These are phyloP conservation scores for Dicycla oo DNA, from an alignment of 2,888 invertebrate genomes.

Conservation along the genomic window DNA sequence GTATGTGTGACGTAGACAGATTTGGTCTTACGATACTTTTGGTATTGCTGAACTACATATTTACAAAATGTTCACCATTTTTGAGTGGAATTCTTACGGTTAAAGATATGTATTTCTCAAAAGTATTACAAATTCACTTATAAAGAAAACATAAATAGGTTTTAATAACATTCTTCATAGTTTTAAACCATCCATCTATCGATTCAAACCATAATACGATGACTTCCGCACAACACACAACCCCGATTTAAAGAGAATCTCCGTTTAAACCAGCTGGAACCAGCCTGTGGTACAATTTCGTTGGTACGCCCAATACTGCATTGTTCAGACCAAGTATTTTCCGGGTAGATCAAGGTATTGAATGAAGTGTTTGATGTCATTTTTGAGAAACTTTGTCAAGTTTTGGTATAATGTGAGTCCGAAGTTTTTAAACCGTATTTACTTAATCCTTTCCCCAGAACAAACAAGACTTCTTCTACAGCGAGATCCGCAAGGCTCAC, in stretches of 20 bases:
- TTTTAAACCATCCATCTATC: no score
- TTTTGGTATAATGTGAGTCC: background rate
- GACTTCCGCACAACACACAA: no score
- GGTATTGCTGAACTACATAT: no score
- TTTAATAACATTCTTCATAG: no score
- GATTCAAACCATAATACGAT: no score
- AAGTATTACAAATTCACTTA: no score
- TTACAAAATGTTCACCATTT: no score
- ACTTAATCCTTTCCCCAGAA: conserved; percentile 78
- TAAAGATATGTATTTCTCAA: no score
- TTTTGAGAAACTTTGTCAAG: background rate
- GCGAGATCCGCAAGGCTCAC: conserved; percentile 95
- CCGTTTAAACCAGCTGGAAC: background rate
- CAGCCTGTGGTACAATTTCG: background rate
- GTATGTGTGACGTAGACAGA: conserved; percentile 66
- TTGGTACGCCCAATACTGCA: background rate
- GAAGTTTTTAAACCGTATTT: background rate
- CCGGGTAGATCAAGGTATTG: background rate
- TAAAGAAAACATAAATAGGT: no score
- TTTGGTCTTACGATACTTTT: no score
- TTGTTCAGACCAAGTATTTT: background rate
- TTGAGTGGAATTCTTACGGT: no score
- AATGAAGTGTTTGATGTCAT: background rate
- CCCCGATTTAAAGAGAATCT: no score
- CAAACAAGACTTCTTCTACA: conserved; percentile 95